Conservation (phyloP, 92 coral and sea anemone genomes). For the Ricordea florida region DNA sequence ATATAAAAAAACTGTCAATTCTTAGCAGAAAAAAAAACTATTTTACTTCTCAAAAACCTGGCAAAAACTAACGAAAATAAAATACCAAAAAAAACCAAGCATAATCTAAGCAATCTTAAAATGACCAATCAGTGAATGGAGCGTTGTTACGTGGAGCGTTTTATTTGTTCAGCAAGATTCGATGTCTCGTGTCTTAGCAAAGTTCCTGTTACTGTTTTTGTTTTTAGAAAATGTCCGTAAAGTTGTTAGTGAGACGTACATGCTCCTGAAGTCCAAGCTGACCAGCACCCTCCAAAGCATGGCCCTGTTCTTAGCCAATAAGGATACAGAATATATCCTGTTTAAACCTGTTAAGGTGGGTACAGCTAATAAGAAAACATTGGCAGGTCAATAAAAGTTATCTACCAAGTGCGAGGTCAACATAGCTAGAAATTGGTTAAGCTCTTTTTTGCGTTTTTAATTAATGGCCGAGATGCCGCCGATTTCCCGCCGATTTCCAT, state of each 20-base stretch:
- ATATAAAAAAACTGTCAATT: no score
- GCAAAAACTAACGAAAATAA: neutral
- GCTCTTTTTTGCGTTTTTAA: neutral
- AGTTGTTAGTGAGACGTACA: constrained; percentile 97
- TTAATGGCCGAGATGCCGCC: no score
- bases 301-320: constrained; percentile 94
- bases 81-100: no score
- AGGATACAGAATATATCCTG: constrained; percentile 94
- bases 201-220: neutral
- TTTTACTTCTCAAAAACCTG: neutral
- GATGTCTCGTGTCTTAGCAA: no score
- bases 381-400: no score
- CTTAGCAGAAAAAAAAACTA: no score
- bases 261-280: constrained; percentile 95
- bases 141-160: no score
- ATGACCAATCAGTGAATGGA: no score
- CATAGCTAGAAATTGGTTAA: neutral
- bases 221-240: constrained; percentile 92
- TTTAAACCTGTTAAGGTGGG: constrained; percentile 98
- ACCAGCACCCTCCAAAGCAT: constrained; percentile 96
- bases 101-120: no score
- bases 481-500: no score
- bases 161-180: no score
- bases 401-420: no score
- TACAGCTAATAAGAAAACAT: neutral